Evolutionary conservation across 2,113 vertebrate genomes (phyloP), one percentile per base, ranked within the genome.

Genomic region (Pteruthius melanotis): DNA sequence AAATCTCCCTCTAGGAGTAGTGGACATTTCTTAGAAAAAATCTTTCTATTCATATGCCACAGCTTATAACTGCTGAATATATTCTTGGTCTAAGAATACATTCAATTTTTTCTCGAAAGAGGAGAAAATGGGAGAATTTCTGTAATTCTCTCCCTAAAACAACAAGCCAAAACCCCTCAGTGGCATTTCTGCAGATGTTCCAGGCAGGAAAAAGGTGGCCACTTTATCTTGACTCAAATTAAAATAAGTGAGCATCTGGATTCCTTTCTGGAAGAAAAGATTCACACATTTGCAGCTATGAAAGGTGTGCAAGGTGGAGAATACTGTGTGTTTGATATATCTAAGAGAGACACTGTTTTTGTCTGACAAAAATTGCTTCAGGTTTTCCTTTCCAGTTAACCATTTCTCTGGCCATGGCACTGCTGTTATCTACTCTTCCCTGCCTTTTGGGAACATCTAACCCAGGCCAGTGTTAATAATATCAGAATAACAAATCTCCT

Each of bases 81-180:
- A 68, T 59, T 90, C 84, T 88, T 71, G 37, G 85, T 87, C 86
- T 61, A 84, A 40, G 40, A 42, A 40, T 40, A 40, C 39, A 40
- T 40, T 40, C 39, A 40, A 42, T 42, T 42, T 42, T 42, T 42
- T 33, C 40, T 68, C 2, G 0, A 56, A 82, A 87, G n/a, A 81
- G 22, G 16, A 68, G 82, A 89, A 90, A 83, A 81, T 15, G 21
- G 49, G 72, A 92, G n/a, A 44, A 50, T 15, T 60, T 85, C 66
- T 90, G 60, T 24, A 93, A 77, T 76, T 95, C 88, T 87, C 39
- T 71, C 23, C 31, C 40, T 85, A 59, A 94, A 95, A 69, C 81
- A 89, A 82, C 23, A 94, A 84, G 57, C 40, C 47, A 63, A 57
- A 89, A 79, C 68, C 42, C 42, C 35, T 79, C 71, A 65, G 42